These are phyloP conservation scores for Microhierax caerulescens DNA, from an alignment of 2,797 vertebrate genomes.

Conservation along the genomic window DNA sequence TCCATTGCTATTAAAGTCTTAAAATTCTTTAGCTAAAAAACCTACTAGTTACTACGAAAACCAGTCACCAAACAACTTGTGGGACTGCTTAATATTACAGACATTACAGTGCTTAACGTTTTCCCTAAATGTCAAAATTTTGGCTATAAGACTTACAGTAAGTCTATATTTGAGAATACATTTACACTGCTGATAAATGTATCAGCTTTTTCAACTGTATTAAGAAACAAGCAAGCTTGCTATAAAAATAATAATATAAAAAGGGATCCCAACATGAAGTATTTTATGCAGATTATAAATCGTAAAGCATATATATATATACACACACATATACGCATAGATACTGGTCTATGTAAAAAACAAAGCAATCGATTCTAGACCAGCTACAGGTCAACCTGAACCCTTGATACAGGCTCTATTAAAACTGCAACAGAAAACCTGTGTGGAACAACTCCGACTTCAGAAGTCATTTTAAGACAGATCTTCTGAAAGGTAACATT, in stretches of 20 bases:
- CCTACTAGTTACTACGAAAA: neutral
- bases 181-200: neutral
- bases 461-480: neutral
- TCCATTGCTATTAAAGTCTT: neutral
- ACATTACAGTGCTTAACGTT: neutral
- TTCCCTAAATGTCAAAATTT: neutral
- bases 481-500: neutral
- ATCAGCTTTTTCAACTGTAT: neutral
- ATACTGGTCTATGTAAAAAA: neutral
- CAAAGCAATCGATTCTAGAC: neutral
- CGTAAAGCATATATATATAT: rapidly evolving
- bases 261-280: neutral
- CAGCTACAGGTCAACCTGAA: neutral
- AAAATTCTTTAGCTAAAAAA: neutral
- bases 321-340: rapidly evolving
- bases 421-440: neutral
- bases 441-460: neutral
- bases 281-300: neutral
- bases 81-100: neutral
- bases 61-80: neutral
- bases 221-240: neutral
- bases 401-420: neutral
- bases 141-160: neutral
- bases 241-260: neutral
- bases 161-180: neutral